Percentiles rank a stretch among this genome's conserved stretches.
These are phyloP conservation scores for Salvator merianae DNA, from an alignment of 2,113 vertebrate species.

Conservation along the genomic window DNA sequence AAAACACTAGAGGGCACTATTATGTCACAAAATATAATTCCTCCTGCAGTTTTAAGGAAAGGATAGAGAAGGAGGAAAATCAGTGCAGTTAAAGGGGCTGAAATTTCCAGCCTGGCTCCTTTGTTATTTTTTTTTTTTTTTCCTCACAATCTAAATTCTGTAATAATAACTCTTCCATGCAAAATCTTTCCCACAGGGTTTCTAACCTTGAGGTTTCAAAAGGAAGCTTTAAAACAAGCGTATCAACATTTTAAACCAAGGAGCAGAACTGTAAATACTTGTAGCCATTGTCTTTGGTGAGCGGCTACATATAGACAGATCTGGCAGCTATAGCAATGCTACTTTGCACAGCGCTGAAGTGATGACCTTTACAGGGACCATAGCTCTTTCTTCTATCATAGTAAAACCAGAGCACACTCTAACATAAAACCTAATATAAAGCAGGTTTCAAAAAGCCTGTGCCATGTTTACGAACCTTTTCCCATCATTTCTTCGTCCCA, in stretches of 20 bases:
- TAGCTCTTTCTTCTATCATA: not conserved
- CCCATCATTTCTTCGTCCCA: too few species aligned
- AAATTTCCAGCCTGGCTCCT: constrained; percentile 39
- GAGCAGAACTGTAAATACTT: constrained; percentile 27
- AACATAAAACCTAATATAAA: not conserved
- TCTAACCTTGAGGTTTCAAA: constrained; percentile 45
- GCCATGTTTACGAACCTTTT: not conserved
- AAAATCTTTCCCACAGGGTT: constrained; percentile 20
- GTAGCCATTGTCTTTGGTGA: not conserved
- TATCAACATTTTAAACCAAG: not conserved
- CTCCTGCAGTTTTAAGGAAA: rapidly evolving
- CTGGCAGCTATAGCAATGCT: constrained; percentile 7
- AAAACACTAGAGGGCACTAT: constrained; percentile 74
- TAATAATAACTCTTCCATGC: constrained; percentile 22
- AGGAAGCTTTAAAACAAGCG: constrained; percentile 3
- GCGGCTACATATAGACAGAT: not conserved
- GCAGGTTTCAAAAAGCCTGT: too few species aligned
- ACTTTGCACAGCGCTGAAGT: not conserved
- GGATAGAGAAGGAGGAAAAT: not conserved
- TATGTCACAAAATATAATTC: constrained; percentile 46
- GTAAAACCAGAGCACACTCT: not conserved
- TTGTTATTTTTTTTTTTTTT: constrained; percentile 55
- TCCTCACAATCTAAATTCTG: constrained; percentile 23
- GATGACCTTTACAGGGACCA: not conserved
- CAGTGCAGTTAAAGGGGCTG: not conserved